Conservation (phyloP, 2,113 vertebrate species). For the Phodopus roborovskii region DNA sequence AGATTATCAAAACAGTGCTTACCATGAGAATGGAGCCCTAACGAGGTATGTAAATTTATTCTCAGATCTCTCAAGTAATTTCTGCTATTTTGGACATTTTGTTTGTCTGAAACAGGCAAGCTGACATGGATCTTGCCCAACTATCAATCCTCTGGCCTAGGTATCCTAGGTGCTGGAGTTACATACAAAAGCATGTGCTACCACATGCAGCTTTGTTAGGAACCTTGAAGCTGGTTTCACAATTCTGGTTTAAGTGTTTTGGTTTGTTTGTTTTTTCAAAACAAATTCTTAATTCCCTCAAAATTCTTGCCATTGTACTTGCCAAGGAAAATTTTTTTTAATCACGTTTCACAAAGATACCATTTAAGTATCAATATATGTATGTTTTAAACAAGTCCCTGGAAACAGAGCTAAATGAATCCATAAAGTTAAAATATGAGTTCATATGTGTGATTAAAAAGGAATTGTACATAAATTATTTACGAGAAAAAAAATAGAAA, state of each 20-base stretch:
- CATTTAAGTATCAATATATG: neutral
- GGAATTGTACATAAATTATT: neutral
- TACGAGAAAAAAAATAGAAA: neutral
- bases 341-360: neutral
- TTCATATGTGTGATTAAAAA: constrained; percentile 28
- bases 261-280: neutral
- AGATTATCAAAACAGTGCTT: neutral
- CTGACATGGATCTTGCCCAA: neutral
- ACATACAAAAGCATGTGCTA: neutral
- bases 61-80: constrained; percentile 28
- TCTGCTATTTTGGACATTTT: neutral
- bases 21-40: constrained; percentile 3
- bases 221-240: neutral
- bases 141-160: neutral
- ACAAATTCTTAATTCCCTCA: neutral
- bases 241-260: constrained; percentile 29
- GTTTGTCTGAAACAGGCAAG: neutral
- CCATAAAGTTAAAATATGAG: constrained; percentile 1
- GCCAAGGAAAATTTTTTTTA: neutral
- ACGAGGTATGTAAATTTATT: constrained; percentile 9
- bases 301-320: neutral
- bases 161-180: neutral
- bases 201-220: neutral
- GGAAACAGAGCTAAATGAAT: constrained; percentile 11
- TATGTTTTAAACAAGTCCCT: constrained; percentile 13